A percentile compares a stretch with the other conserved stretches of the same genome.
Evolutionary conservation across 2,797 vertebrate species (phyloP).

Genomic region (Mycteria americana): DNA sequence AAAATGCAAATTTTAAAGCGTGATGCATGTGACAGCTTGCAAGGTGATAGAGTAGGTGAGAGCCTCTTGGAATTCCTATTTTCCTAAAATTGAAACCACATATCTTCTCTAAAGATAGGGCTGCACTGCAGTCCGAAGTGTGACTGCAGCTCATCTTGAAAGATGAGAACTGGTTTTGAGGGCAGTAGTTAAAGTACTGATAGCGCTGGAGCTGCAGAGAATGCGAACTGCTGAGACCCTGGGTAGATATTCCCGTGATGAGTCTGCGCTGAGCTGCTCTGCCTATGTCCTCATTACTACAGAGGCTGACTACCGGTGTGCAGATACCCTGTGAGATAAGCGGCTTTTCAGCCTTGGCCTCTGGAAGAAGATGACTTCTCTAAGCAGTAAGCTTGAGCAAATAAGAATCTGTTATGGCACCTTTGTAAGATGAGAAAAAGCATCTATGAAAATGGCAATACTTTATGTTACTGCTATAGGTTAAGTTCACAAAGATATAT

Average conservation of each 20-base stretch:
- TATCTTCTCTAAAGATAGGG: neutral
- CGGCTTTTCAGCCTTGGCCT: neutral
- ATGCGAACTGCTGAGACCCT: neutral
- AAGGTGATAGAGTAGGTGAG: neutral
- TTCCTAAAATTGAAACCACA: neutral
- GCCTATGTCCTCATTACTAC: neutral
- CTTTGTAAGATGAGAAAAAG: neutral
- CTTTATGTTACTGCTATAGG: neutral
- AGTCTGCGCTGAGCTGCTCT: neutral
- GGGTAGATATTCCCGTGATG: neutral
- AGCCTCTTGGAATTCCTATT: neutral
- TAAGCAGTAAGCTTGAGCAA: constrained; percentile 14
- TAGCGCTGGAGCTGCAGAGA: neutral
- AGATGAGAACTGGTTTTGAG: neutral
- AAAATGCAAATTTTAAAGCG: neutral
- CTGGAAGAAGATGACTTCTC: neutral
- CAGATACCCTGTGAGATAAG: neutral
- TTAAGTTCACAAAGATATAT: neutral
- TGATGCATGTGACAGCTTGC: neutral
- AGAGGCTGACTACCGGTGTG: neutral
- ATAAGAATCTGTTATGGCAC: neutral
- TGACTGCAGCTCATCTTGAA: neutral
- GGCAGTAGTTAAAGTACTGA: neutral
- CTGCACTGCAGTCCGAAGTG: neutral
- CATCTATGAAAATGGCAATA: neutral